phyloP scores from a whole-genome alignment of 1,140 invertebrate genomes.

The Megalonaias nervosa region DNA sequence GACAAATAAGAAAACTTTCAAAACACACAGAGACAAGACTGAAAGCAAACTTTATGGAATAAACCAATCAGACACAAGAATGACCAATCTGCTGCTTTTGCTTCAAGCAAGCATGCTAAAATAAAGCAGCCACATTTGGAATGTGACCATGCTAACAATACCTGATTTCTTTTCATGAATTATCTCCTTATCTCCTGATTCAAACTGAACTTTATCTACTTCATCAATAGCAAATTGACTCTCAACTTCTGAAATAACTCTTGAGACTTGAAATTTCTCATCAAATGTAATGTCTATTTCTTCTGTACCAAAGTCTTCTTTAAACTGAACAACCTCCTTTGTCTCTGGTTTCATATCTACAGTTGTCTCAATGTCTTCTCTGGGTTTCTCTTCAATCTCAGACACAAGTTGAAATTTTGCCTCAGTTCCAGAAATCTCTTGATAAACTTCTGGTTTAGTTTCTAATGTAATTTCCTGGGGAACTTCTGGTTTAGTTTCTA shows the following conservation, averaged over 20 bases:
- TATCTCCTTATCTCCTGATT: neutral
- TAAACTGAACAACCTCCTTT: neutral
- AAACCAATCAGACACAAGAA: too few species aligned
- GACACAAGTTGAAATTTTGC: conserved; percentile 18
- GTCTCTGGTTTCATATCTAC: neutral
- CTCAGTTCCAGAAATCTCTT: conserved; percentile 16
- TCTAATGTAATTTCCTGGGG: conserved; percentile 7
- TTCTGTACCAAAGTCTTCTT: conserved; percentile 3
- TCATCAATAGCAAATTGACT: conserved; percentile 1
- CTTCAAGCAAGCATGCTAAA: too few species aligned
- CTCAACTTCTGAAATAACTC: conserved; percentile 10
- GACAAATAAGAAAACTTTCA: too few species aligned
- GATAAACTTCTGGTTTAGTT: conserved; percentile 4
- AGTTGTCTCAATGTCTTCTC: conserved; percentile 10
- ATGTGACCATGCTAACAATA: neutral
- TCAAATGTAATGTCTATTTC: neutral
- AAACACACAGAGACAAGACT: too few species aligned
- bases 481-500: conserved; percentile 6
- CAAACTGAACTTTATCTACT: neutral
- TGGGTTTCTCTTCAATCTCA: conserved; percentile 29
- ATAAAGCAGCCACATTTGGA: too few species aligned
- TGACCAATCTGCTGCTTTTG: too few species aligned
- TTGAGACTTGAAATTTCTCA: neutral
- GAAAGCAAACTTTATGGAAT: too few species aligned
- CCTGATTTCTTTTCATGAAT: neutral